Evolutionary conservation across 2,797 vertebrate species (phyloP).

Genomic region (Macrochelys suwanniensis): DNA sequence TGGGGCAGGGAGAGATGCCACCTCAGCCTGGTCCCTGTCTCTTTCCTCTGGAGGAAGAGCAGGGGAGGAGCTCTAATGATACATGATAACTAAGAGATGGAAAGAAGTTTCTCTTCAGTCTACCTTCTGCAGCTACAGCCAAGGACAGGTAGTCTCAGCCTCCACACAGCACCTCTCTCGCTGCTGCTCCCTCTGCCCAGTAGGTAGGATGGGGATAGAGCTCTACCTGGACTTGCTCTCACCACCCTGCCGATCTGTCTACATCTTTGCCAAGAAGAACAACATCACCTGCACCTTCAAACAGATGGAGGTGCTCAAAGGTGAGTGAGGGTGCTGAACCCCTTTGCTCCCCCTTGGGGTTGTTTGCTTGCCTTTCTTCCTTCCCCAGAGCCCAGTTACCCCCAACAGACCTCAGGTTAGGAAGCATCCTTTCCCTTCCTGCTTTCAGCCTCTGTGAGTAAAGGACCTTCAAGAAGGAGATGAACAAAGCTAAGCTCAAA

Average conservation of each 20-base stretch:
- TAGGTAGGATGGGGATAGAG: slow-evolving; percentile 64
- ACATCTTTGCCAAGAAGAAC: slow-evolving; percentile 84
- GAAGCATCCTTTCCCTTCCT: too few species aligned
- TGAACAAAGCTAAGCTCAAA: too few species aligned
- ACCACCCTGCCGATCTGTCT: slow-evolving; percentile 82
- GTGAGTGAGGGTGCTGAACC: slow-evolving; percentile 51
- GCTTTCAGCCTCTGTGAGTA: too few species aligned
- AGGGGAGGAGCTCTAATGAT: neutral
- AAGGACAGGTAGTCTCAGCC: neutral
- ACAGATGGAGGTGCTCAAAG: slow-evolving; percentile 71
- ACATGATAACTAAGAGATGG: neutral
- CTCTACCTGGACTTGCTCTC: slow-evolving; percentile 81
- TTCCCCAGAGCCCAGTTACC: too few species aligned
- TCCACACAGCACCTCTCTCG: too few species aligned
- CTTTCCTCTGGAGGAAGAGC: neutral
- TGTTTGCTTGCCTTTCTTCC: too few species aligned
- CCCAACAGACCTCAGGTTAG: too few species aligned
- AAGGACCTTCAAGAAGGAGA: too few species aligned
- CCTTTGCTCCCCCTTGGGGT: too few species aligned
- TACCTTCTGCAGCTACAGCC: neutral
- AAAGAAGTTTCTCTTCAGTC: neutral
- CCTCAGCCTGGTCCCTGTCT: neutral
- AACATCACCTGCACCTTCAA: slow-evolving; percentile 80
- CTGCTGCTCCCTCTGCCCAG: neutral
- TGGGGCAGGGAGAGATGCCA: neutral